These are phyloP conservation scores for Drosophila cardini DNA, from an alignment of 1,140 invertebrate species.

Conservation along the genomic window DNA sequence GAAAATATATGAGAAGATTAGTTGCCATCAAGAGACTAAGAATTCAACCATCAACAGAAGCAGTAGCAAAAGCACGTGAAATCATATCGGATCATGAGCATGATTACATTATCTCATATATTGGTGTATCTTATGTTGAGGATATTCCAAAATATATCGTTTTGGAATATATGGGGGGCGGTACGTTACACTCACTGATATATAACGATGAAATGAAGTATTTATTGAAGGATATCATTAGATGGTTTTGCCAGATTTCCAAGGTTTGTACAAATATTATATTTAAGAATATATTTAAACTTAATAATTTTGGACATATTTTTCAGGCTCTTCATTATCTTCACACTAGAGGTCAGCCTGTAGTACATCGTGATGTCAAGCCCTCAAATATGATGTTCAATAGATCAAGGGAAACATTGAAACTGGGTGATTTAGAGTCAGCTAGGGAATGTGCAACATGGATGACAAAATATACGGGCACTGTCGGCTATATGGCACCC, in stretches of 20 bases:
- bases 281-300: neutral
- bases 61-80: no score
- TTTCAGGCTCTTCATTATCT: neutral
- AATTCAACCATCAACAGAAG: no score
- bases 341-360: neutral
- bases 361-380: neutral
- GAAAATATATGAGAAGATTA: neutral
- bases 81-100: no score
- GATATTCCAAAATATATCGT: neutral
- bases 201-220: neutral
- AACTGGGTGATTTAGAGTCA: neutral
- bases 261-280: conserved; percentile 3
- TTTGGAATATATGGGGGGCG: conserved; percentile 1
- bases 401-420: neutral
- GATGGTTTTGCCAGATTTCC: neutral
- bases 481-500: neutral
- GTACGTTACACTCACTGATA: neutral
- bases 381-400: neutral
- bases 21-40: neutral
- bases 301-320: neutral
- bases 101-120: no score
- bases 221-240: neutral
- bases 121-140: neutral
- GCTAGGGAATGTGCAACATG: neutral
- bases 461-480: neutral